Evolutionary conservation across 2,888 invertebrate species (phyloP).

Genomic region (Euzophera pinguis): DNA sequence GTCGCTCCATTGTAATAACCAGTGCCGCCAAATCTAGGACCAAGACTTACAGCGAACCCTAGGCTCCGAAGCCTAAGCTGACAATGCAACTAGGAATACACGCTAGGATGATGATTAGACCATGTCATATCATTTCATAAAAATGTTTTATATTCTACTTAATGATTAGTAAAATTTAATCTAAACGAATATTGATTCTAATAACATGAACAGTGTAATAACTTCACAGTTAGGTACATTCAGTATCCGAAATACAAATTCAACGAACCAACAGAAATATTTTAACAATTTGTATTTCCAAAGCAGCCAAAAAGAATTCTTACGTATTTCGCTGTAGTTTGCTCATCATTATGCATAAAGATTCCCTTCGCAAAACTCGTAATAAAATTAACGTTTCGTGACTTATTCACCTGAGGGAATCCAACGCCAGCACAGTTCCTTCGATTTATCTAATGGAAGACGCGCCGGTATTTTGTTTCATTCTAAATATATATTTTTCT

Average conservation of each 20-base stretch:
- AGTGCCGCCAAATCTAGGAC: too few relatives aligned
- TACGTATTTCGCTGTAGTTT: conserved; percentile 5
- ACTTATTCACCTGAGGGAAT: conserved; percentile 20
- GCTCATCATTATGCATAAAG: conserved; percentile 14
- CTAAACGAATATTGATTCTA: too few relatives aligned
- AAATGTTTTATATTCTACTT: too few relatives aligned
- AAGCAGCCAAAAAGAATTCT: not conserved
- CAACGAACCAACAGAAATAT: not conserved
- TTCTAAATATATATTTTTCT: conserved; percentile 50
- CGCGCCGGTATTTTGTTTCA: conserved; percentile 43
- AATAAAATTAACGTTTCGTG: conserved; percentile 16
- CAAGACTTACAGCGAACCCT: too few relatives aligned
- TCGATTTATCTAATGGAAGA: conserved; percentile 40
- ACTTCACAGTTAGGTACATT: not conserved
- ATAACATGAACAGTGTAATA: too few relatives aligned
- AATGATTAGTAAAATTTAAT: too few relatives aligned
- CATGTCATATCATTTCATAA: too few relatives aligned
- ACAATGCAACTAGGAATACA: too few relatives aligned
- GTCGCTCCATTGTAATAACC: too few relatives aligned
- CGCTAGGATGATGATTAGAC: too few relatives aligned
- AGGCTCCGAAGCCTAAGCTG: too few relatives aligned
- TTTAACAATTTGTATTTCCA: conserved; percentile 2
- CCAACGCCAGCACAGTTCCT: conserved; percentile 23
- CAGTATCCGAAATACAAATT: not conserved
- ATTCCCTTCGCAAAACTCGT: conserved; percentile 12